Conservation (phyloP, 2,113 vertebrate genomes). For the Lophura nycthemera region DNA sequence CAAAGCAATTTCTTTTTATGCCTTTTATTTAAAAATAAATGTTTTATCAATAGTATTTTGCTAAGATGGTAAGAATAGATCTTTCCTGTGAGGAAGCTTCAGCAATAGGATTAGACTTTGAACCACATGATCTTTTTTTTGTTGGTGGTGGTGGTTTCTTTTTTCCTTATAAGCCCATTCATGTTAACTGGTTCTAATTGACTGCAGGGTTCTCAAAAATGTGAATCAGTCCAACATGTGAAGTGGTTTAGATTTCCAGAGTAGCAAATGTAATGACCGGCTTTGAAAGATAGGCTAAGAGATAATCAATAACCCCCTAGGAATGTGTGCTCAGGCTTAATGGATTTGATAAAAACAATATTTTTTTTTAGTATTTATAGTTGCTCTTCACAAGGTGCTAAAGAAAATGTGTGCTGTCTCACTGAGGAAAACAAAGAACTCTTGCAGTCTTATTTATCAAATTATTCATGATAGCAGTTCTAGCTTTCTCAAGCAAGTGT, state of each 20-base stretch:
- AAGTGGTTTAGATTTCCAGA: not conserved
- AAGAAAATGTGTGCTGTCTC: not conserved
- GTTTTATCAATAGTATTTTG: constrained; percentile 24
- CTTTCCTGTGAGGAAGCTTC: not conserved
- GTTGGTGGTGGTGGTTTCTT: not conserved
- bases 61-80: constrained; percentile 1
- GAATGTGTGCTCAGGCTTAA: constrained; percentile 2
- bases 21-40: not conserved
- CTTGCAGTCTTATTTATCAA: not conserved
- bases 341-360: constrained; percentile 2
- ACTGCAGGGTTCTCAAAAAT: not conserved
- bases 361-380: constrained; percentile 15
- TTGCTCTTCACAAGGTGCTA: not conserved
- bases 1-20: constrained; percentile 41
- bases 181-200: constrained; percentile 25
- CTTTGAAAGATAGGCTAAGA: constrained; percentile 31
- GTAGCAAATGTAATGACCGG: constrained; percentile 17
- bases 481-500: not conserved
- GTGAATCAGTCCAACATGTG: not conserved
- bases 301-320: constrained; percentile 41
- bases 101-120: constrained; percentile 39
- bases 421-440: not conserved
- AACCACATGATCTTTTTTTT: not conserved
- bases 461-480: not conserved
- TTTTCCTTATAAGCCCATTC: constrained; percentile 9